These are phyloP conservation scores for Chromoteleia sp. DNA, from an alignment of 2,888 invertebrate species.

Conservation along the genomic window DNA sequence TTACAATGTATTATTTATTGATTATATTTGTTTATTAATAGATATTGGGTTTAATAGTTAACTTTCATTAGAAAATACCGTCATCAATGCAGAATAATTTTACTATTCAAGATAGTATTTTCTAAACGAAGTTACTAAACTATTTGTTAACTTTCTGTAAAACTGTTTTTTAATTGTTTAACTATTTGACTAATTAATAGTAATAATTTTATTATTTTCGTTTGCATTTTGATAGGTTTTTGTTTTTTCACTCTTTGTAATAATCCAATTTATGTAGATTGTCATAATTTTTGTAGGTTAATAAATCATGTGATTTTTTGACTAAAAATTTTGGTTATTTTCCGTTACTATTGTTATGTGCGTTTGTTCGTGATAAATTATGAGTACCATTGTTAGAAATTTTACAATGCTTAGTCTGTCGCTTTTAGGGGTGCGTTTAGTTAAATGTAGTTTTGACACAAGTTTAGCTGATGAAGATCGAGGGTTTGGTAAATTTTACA, in stretches of 20 bases:
- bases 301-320: conserved; percentile 12
- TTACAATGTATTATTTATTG: conserved; percentile 31
- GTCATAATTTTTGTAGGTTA: neutral
- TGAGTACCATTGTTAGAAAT: conserved; percentile 71
- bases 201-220: too few relatives aligned
- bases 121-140: too few relatives aligned
- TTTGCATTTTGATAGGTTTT: neutral
- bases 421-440: conserved; percentile 66
- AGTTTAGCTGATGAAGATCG: conserved; percentile 64
- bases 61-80: too few relatives aligned
- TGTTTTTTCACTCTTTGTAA: neutral
- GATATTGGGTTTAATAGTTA: too few relatives aligned
- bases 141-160: too few relatives aligned
- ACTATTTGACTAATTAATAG: too few relatives aligned
- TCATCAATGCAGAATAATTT: too few relatives aligned
- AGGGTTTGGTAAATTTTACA: conserved; percentile 73
- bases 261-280: neutral
- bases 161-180: too few relatives aligned
- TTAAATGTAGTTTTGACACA: conserved; percentile 49
- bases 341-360: neutral
- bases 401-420: conserved; percentile 69
- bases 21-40: conserved; percentile 11
- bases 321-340: too few relatives aligned
- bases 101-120: too few relatives aligned
- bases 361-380: conserved; percentile 21